Percentiles rank a stretch among this genome's conserved stretches.
Conservation (phyloP, 2,888 invertebrate genomes). For the Theristus sp. region DNA sequence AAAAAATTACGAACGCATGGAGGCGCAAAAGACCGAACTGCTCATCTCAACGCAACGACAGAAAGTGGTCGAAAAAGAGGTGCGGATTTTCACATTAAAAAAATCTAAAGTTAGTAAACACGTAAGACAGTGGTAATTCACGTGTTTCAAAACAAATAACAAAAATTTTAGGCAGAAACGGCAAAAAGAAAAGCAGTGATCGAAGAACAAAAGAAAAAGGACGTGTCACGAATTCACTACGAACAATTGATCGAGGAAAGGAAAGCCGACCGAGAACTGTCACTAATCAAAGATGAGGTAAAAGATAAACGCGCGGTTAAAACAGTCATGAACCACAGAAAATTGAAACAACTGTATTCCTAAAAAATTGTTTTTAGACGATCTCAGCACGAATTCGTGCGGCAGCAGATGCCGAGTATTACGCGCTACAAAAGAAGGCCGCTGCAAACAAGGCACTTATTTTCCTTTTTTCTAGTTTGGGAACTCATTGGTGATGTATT, state of each 20-base stretch:
- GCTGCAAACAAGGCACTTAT: too few relatives aligned
- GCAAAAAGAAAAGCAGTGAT: constrained; percentile 66
- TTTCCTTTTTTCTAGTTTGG: too few relatives aligned
- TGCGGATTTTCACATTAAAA: not conserved
- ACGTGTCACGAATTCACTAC: constrained; percentile 63
- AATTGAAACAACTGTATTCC: too few relatives aligned
- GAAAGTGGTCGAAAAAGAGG: constrained; percentile 61
- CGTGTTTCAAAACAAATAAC: constrained; percentile 53
- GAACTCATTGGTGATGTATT: too few relatives aligned
- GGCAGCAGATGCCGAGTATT: constrained; percentile 58
- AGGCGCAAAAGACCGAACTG: constrained; percentile 67
- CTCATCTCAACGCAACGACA: constrained; percentile 64
- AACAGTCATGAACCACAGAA: too few relatives aligned
- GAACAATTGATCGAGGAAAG: constrained; percentile 74
- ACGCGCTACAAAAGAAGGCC: constrained; percentile 51
- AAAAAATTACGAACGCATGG: constrained; percentile 62
- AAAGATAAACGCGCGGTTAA: too few relatives aligned
- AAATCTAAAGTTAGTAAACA: not conserved
- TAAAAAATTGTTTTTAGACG: too few relatives aligned
- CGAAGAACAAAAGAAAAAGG: constrained; percentile 61
- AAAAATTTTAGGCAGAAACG: constrained; percentile 53
- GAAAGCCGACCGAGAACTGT: constrained; percentile 60
- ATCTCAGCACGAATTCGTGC: constrained; percentile 52
- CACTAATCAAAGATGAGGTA: constrained; percentile 48
- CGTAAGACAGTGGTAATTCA: not conserved